Percentiles rank a stretch among this genome's conserved stretches.
These are phyloP conservation scores for Sialia sialis DNA, from an alignment of 2,113 vertebrate genomes.

Conservation along the genomic window DNA sequence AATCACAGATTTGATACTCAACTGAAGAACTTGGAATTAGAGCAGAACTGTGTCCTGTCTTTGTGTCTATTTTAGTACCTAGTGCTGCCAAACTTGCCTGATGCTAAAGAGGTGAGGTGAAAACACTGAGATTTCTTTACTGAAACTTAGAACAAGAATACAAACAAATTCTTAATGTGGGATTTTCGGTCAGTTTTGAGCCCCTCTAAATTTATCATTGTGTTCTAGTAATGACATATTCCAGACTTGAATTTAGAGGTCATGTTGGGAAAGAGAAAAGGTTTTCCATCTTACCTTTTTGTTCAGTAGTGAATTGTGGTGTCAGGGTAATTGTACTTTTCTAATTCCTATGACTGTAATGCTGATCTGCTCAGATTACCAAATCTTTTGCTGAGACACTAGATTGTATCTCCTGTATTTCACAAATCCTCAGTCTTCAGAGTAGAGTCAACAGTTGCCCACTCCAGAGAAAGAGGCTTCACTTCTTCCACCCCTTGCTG, in stretches of 20 bases:
- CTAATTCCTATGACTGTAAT: not conserved
- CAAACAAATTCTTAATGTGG: constrained; percentile 74
- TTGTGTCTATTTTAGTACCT: constrained; percentile 86
- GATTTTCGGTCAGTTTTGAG: not conserved
- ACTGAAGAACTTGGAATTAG: constrained; percentile 83
- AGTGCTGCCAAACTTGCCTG: constrained; percentile 84
- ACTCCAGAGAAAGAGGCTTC: not conserved
- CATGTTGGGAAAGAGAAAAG: not conserved
- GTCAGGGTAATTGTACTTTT: not conserved
- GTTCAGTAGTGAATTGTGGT: not conserved
- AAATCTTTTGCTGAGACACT: not conserved
- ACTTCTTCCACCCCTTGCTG: not conserved
- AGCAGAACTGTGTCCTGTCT: constrained; percentile 83
- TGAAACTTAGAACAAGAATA: constrained; percentile 71
- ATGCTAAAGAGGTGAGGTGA: constrained; percentile 85
- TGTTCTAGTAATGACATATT: not conserved
- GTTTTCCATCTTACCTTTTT: not conserved
- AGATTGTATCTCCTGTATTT: not conserved
- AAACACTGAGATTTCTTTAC: constrained; percentile 87
- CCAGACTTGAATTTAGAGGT: not conserved
- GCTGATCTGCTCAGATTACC: not conserved
- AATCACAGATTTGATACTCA: constrained; percentile 73
- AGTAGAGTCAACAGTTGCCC: not conserved
- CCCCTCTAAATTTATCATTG: not conserved
- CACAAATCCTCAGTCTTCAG: not conserved